Base-by-base conservation (phyloP, 1,140 invertebrate species). In the Pomacea maculata region DNA sequence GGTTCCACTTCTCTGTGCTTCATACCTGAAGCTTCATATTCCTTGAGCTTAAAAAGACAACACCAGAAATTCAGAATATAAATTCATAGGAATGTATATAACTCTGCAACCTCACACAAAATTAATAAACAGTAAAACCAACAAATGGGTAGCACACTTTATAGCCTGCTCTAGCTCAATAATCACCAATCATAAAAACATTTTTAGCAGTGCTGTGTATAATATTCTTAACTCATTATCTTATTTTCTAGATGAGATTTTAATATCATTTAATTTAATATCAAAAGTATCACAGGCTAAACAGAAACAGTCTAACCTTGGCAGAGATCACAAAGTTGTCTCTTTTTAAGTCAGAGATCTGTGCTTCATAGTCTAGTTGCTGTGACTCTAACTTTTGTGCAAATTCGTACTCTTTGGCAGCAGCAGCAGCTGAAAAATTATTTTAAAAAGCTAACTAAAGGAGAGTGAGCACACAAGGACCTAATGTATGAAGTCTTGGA, bases 301-400 rank as follows among this genome's bases (percentile, higher is more conserved):
- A 57, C 14, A 61, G 17, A 67, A 71, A 70, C 17, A 6, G 57
- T 12, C 65, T 76, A 81, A 91, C 90, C 89, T 90, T 91, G 55
- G 90, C 89, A 75, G 82, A 57, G 12, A 91, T 82, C 19, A 90
- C 87, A 86, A 87, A 91, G 79, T 89, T 90, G 81, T 91, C 89
- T 80, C 90, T 88, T 78, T 89, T 89, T 34, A 91, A 82, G 80
- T 88, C 84, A 75, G 86, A 85, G 21, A 91, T 85, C 80, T 90
- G 83, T 68, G 89, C 84, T 67, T 90, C 89, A 81, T 85, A 86
- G 64, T 87, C 83, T 19, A 88, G 68, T 82, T 86, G 86, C 61
- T 83, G 82, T 15, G 80, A 79, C 64, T 89, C 86, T 12, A 88
- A 54, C 80, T 86, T 75, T 54, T 81, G 70, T 34, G 86, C 82